Base-by-base conservation (phyloP, 2,888 invertebrate species). In the Caenorhabditis uteleia region DNA sequence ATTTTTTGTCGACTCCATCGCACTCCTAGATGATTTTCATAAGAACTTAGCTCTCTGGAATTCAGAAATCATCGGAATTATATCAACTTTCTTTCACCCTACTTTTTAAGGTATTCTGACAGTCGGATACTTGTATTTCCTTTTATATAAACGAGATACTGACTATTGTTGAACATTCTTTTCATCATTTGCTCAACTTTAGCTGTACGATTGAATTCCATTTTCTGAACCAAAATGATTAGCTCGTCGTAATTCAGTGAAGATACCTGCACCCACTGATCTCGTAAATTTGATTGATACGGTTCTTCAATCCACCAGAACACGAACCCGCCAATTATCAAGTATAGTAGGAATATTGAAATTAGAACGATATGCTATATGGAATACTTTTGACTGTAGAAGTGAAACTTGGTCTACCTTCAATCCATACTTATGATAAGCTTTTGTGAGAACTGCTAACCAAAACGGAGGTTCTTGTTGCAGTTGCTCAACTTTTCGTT, bases 1-100 rank as follows among this genome's bases (percentile, higher is more conserved):
- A 75, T 73, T 54, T 62, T 74, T 44, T 77, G 77, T 16, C 74
- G 70, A 36, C 70, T 73, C 74, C 74, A 77, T 18, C 61, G 60
- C 1, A 77, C 69, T 4, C 72, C 77, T 25, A 77, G 33, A 21
- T 70, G 53, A 7, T 39, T 49, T 34, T 77, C 75, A 51, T 77
- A 75, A 6, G 36, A 18, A 0, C 45, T 23, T 6, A 75, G 47
- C 20, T 64, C 61, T 14, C 71, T 73, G 38, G 12, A 67, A 53
- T 47, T 33, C 1, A 20, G 12, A 25, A 27, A 29, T 2, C 4
- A 23, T 2, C 20, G 1, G 6, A 16, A 21, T 1, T 31, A 18
- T 23, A 1, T 12, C 1, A 34, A 46, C 3, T 12, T 21, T 4
- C 4, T 23, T n/a, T 10, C 27, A 33, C 40, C 68, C 38, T 23